A percentile compares a stretch with the other conserved stretches of the same genome.
Conservation (phyloP, 2,888 invertebrate genomes). For the Macrophya annulata region DNA sequence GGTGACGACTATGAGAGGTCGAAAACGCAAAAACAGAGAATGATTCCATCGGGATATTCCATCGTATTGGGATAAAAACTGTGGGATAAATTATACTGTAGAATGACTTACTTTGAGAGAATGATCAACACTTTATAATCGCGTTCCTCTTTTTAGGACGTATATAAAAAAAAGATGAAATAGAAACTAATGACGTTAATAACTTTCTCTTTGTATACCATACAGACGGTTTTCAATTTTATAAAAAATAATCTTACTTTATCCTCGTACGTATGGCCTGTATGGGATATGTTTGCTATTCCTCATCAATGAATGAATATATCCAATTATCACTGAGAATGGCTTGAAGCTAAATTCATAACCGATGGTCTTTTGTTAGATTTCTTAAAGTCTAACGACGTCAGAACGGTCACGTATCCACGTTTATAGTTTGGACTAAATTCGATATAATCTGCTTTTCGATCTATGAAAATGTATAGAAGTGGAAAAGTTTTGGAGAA, state of each 20-base stretch:
- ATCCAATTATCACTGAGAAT: neutral
- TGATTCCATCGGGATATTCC: slow-evolving; percentile 12
- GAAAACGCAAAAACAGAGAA: neutral
- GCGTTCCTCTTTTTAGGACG: neutral
- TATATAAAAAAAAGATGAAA: neutral
- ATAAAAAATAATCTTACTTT: neutral
- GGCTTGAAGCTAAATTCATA: neutral
- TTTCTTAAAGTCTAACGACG: neutral
- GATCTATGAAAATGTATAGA: neutral
- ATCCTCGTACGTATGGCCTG: neutral
- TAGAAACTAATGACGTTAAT: neutral
- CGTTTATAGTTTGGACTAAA: too few species aligned
- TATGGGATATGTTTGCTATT: neutral
- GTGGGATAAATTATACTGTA: neutral
- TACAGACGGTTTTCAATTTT: neutral
- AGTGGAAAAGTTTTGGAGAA: slow-evolving; percentile 2
- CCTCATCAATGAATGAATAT: neutral
- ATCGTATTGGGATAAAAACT: neutral
- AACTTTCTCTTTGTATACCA: neutral
- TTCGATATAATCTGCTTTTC: neutral
- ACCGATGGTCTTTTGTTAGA: neutral
- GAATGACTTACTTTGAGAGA: neutral
- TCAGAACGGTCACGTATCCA: too few species aligned
- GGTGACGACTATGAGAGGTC: neutral
- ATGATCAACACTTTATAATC: neutral